Base-by-base conservation (phyloP, 1,140 invertebrate species). In the Temnothorax longispinosus region DNA sequence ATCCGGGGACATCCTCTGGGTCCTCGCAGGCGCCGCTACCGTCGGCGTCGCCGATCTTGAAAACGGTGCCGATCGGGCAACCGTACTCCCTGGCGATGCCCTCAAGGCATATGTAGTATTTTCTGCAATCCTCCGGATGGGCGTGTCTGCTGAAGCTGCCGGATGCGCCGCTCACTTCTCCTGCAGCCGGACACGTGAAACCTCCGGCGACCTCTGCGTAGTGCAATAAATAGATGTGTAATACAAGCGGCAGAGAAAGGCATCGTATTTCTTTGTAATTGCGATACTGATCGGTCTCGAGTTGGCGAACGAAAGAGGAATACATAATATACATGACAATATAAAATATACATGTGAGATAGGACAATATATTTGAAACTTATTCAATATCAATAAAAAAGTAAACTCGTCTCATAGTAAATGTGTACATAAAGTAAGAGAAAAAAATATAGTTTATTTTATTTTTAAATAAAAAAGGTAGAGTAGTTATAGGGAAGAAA, bases 81-180 rank as follows among this genome's bases (percentile, higher is more conserved):
- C 98, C 98, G 94, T 99, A 99, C 95, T 99, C 98, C 90, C 98
- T 96, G 84, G 98, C 97, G 74, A 97, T 97, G 86, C 98, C 98
- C 94, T 99, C 98, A 65, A 99, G 95, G 94, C 98, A 99, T 95
- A 98, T 98, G 96, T 98, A 99, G 95, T 99, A 99, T 94, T 99
- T 99, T 91, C 98, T 97, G 96, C 98, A 99, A 94, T 99, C 98
- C 84, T 99, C 98, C 69, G 98, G 98, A 95, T 99, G 98, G 86
- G 98, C 98, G 95, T 99, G 98, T 94, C 98, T 97, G 76, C 98
- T 98, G 97, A 99, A 99, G 67, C 98, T 98, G 86, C 98, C 98
- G 67, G 95, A 95, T 87, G 97, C 96, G 89, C 97, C 97, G 89
- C 97, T 96, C 44, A 98, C 96, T 96, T 98, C 98, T 93, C 97